Evolutionary conservation across 2,113 vertebrate species (phyloP).

Genomic region (Australoheros scitulus): DNA sequence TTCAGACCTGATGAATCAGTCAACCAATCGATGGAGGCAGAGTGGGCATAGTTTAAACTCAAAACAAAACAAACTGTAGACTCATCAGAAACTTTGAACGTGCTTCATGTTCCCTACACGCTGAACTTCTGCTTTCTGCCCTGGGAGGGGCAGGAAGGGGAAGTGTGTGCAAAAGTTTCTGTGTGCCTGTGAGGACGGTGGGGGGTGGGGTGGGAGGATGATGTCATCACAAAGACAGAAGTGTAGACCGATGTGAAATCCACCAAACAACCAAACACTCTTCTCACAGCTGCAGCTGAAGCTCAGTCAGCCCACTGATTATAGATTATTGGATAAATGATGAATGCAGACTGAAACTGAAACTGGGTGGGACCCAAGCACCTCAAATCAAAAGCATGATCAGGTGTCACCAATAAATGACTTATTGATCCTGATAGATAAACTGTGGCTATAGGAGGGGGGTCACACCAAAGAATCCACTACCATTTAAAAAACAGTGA

Average conservation of each 20-base stretch:
- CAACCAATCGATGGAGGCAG: background rate
- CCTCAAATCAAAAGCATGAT: background rate
- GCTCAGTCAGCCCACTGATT: background rate
- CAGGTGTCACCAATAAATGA: too few relatives aligned
- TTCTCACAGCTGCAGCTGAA: background rate
- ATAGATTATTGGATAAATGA: background rate
- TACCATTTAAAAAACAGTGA: too few relatives aligned
- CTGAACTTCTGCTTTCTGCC: slow-evolving; percentile 38
- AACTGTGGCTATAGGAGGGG: too few relatives aligned
- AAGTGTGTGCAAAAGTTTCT: slow-evolving; percentile 23
- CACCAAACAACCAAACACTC: background rate
- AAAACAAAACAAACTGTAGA: background rate
- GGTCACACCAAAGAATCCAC: too few relatives aligned
- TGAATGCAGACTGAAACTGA: background rate
- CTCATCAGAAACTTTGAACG: background rate
- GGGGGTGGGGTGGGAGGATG: background rate
- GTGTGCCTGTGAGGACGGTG: background rate
- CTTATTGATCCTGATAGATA: too few relatives aligned
- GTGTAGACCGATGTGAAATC: background rate
- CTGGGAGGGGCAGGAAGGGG: slow-evolving; percentile 47
- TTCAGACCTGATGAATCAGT: background rate
- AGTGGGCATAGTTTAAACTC: background rate
- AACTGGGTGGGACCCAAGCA: too few relatives aligned
- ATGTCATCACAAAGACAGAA: background rate
- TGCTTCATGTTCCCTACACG: background rate